Evolutionary conservation across 2,888 invertebrate genomes (phyloP), one percentile per base, ranked within the genome.

Genomic region (Acrobasis consociella): DNA sequence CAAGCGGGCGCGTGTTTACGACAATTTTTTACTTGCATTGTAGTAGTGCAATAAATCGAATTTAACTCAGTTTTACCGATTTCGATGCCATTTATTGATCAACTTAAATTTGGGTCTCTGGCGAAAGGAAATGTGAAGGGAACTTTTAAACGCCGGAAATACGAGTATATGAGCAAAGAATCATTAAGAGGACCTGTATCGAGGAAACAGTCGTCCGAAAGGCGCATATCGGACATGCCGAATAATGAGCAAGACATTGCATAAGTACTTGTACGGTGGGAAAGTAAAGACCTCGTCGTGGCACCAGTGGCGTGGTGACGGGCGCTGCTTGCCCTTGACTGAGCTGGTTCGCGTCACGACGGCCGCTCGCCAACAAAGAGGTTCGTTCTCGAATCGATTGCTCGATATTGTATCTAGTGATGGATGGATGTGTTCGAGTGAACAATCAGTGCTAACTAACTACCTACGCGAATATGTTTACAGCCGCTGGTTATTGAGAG

Each of bases 221-320:
- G 53, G n/a, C 22, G 49, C 49, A 46, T 38, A 42, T 61, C 42
- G 46, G 42, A 46, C 46, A 9, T 15, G n/a, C 37, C 46, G 10
- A 31, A 11, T 61, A 17, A 53, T 46, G 38, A 52, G 17, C 58
- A 59, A 52, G 61, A 61, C 46, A 46, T 62, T 62, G 62, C 62
- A 62, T 72, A 73, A 73, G 69, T 39, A 66, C 67, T 69, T 68
- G 67, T 72, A 71, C 71, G 77, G 76, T 80, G 83, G 81, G 89
- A 89, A 89, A 89, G 90, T 84, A 85, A 87, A 87, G 89, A 78
- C 89, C 90, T 89, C 86, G 87, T 68, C 63, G 71, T 63, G 70
- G 69, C 73, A 77, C 70, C 74, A 72, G 64, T 72, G 68, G 63
- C 63, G 71, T 79, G 81, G 89, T 80, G 86, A 87, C 87, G 80